phyloP scores from a whole-genome alignment of 2,113 vertebrate genomes.

The Sapayoa aenigma region DNA sequence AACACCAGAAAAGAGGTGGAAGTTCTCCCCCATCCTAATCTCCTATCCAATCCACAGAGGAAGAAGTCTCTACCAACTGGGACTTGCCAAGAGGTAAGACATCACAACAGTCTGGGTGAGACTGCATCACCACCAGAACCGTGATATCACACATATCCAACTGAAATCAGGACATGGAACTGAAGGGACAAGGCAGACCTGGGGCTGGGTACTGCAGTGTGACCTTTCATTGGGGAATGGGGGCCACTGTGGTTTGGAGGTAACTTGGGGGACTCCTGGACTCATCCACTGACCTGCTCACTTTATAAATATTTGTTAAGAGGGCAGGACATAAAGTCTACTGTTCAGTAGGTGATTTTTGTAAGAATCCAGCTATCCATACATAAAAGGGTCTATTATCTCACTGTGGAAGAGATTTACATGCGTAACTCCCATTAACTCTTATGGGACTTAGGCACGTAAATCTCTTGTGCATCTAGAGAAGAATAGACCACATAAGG shows the following conservation, averaged over 20 bases:
- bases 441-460: constrained; percentile 43
- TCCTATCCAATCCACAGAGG: background rate
- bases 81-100: constrained; percentile 20
- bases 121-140: background rate
- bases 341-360: constrained; percentile 57
- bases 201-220: background rate
- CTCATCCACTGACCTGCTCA: constrained; percentile 17
- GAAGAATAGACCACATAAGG: constrained; percentile 45
- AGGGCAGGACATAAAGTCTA: constrained; percentile 45
- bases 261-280: constrained; percentile 10
- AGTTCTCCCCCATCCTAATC: background rate
- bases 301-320: constrained; percentile 65
- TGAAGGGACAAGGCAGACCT: background rate
- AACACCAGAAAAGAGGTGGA: background rate
- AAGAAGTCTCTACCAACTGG: background rate
- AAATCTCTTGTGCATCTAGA: constrained; percentile 53
- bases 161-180: background rate
- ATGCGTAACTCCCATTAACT: constrained; percentile 59
- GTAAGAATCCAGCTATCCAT: constrained; percentile 52
- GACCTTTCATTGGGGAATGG: background rate
- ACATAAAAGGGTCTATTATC: constrained; percentile 61
- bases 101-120: background rate
- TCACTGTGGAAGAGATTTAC: constrained; percentile 61
- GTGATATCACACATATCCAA: background rate
- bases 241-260: background rate